Evolutionary conservation across 1,140 invertebrate species (phyloP).

Genomic region (Melitaea cinxia): DNA sequence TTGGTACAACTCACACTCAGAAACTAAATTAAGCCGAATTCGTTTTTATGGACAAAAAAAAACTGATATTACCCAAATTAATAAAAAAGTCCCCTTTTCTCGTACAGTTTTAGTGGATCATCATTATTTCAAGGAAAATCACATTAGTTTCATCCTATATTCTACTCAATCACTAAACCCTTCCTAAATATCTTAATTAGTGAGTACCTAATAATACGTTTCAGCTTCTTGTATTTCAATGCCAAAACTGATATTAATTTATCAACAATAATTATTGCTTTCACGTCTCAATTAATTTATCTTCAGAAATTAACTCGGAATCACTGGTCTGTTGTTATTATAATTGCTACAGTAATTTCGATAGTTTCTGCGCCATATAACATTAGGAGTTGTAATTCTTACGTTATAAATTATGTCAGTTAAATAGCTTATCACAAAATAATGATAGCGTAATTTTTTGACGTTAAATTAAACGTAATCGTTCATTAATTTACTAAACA

Average conservation of each 20-base stretch:
- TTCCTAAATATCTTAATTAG: background rate
- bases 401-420: background rate
- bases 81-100: no score
- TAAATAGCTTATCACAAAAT: no score
- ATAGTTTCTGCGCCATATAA: background rate
- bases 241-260: background rate
- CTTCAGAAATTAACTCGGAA: background rate
- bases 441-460: background rate
- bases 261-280: background rate
- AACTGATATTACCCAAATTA: no score
- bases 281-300: background rate
- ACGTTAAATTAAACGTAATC: background rate
- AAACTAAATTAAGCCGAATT: no score
- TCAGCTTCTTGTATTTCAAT: background rate
- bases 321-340: background rate
- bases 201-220: background rate
- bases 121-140: no score
- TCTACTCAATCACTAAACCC: background rate
- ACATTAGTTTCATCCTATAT: no score
- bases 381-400: background rate
- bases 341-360: conserved; percentile 1
- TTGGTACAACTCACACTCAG: no score
- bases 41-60: no score
- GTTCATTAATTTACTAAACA: background rate
- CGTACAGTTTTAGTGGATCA: no score